Base-by-base conservation (phyloP, 2,888 invertebrate genomes). In the Rhyacophila evoluta region DNA sequence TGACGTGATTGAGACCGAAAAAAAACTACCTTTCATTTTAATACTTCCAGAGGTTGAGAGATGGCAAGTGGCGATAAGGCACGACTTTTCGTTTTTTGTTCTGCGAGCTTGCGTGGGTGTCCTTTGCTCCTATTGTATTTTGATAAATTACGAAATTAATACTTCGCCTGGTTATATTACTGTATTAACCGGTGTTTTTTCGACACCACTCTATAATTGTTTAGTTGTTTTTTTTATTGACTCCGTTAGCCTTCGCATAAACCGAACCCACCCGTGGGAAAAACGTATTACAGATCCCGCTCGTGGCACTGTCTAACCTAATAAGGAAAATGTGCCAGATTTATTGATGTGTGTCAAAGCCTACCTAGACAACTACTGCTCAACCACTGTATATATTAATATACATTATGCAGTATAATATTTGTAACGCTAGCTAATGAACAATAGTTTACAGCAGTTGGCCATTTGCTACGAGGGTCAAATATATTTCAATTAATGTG, bases 191-290 rank as follows among this genome's bases (percentile, higher is more conserved):
- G 55, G 55, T 55, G 55, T 25, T 55, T 55, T 55, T 55, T 55
- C 55, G 55, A 55, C 55, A 55, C n/a, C n/a, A n/a, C 55, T 55
- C 55, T 55, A 55, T 55, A 55, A 55, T 55, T 55, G 55, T 55
- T 55, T 55, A 19, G 55, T 55, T 55, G 29, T 33, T 55, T 55
- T 55, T 55, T 55, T 19, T 1, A 15, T 39, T 19, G 55, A 55
- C 15, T 55, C 55, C 55, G 55, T 55, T 55, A 55, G 55, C 55
- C 55, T 55, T 55, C 55, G 55, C 55, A 33, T 33, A 33, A 6
- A 33, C 55, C 19, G 19, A 25, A 19, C 55, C 55, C 55, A 55
- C 55, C 55, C 55, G 55, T 55, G 55, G 55, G 55, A 55, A 55
- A 55, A 55, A 55, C 55, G 55, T 55, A 55, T 55, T 25, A 55